Conservation (phyloP, 2,888 invertebrate genomes). For the Trichogramma evanescens region DNA sequence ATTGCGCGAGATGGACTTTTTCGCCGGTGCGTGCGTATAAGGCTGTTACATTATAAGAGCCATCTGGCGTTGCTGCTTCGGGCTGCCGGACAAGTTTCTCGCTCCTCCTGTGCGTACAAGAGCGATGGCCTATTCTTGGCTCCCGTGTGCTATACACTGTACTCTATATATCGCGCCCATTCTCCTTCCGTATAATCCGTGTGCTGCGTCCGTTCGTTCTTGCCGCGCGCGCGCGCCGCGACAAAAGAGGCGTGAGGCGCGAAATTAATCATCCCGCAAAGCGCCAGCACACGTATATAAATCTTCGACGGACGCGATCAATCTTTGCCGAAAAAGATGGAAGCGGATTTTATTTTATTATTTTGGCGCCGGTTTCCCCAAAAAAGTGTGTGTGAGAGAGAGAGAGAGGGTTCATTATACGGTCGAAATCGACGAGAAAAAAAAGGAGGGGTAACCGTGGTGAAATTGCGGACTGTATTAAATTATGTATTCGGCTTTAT, state of each 20-base stretch:
- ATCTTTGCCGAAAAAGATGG: background rate
- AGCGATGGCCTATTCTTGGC: slow-evolving; percentile 3
- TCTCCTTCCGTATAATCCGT: too few relatives aligned
- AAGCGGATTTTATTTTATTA: too few relatives aligned
- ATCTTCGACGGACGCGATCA: slow-evolving; percentile 7
- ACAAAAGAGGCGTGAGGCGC: background rate
- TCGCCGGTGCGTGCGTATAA: too few relatives aligned
- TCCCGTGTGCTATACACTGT: background rate
- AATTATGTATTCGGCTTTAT: too few relatives aligned
- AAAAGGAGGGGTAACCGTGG: background rate
- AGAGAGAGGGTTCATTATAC: background rate
- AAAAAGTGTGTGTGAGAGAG: background rate
- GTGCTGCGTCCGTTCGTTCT: background rate
- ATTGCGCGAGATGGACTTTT: too few relatives aligned
- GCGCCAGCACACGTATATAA: background rate
- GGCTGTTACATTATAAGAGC: too few relatives aligned
- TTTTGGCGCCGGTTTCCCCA: too few relatives aligned
- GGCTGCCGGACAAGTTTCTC: background rate
- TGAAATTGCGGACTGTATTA: too few relatives aligned
- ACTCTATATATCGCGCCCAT: too few relatives aligned
- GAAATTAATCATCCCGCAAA: slow-evolving; percentile 8
- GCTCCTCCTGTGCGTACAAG: background rate
- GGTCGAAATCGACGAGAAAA: background rate
- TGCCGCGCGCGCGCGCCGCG: slow-evolving; percentile 1
- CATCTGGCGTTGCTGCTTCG: too few relatives aligned